phyloP scores from a whole-genome alignment of 2,797 vertebrate species.

The Microctenopoma stevenorrisi region DNA sequence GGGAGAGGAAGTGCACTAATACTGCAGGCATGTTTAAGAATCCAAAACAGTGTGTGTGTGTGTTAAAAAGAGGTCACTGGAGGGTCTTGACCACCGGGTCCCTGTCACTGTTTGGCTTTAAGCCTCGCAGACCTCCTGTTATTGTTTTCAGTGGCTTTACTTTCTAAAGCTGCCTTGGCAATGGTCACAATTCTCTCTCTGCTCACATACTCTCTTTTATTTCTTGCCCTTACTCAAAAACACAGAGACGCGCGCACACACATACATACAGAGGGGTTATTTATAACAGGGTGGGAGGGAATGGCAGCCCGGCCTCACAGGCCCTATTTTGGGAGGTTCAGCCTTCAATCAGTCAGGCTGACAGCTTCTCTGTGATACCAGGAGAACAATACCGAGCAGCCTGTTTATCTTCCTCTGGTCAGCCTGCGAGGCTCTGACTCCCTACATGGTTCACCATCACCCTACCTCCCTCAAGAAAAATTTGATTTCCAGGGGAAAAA shows the following conservation, averaged over 20 bases:
- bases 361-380: conserved; percentile 75
- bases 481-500: conserved; percentile 46
- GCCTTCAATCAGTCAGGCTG: conserved; percentile 76
- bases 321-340: conserved; percentile 78
- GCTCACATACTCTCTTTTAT: conserved; percentile 41
- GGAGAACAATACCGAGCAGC: conserved; percentile 79
- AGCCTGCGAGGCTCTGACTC: conserved; percentile 50
- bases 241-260: conserved; percentile 24
- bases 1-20: conserved; percentile 5
- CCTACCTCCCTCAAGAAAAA: conserved; percentile 58
- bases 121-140: conserved; percentile 72
- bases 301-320: conserved; percentile 61
- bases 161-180: conserved; percentile 56
- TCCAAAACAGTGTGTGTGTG: conserved; percentile 33
- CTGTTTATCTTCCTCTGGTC: conserved; percentile 74
- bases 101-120: conserved; percentile 64
- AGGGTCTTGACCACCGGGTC: conserved; percentile 51
- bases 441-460: conserved; percentile 62
- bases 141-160: conserved; percentile 76
- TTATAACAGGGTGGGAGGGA: conserved; percentile 75
- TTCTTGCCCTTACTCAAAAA: conserved; percentile 28
- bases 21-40: conserved; percentile 7
- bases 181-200: conserved; percentile 51
- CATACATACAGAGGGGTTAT: conserved; percentile 56
- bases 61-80: conserved; percentile 37